Base-by-base conservation (phyloP, 2,888 invertebrate genomes). In the Coenonympha glycerion region DNA sequence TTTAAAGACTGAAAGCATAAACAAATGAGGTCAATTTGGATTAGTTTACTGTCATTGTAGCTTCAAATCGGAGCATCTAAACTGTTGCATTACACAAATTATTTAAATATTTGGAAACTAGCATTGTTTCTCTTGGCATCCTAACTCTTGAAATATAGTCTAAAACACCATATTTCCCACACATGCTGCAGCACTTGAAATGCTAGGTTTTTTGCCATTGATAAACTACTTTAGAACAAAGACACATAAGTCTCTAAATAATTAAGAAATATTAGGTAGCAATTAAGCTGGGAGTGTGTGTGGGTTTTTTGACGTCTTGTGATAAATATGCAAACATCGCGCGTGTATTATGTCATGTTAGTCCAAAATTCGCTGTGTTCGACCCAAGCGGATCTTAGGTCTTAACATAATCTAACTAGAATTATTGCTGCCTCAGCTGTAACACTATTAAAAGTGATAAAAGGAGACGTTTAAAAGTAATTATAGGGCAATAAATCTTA, bases 241-340 rank as follows among this genome's bases (percentile, higher is more conserved):
- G 19, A n/a, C 19, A 19, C 9, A 15, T 39, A 28, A 15, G 3
- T 15, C 24, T 26, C 18, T 18, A 26, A 41, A 8, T 33, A 19
- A 33, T 21, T 45, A 24, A 45, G 24, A 26, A 24, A 34, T 36
- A 16, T 33, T 26, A 45, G 22, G 37, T 39, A 49, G 21, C 26
- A 36, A 28, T 40, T 49, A 24, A 18, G 40, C 21, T 36, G 30
- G 4, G 36, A 42, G 19, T 39, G n/a, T n/a, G n/a, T n/a, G 33
- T 44, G 56, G 56, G 56, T 40, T 56, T 54, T 48, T 55, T 53
- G 44, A 21, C 36, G 47, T 39, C 48, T 46, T 49, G 47, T 52
- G 49, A 56, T 47, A 51, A 52, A 42, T 42, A 51, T 46, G 44
- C 41, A 44, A 48, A 34, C 45, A 49, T 50, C 46, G 56, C 53